Evolutionary conservation across 1,140 invertebrate genomes (phyloP), one percentile per base, ranked within the genome.

Genomic region (Heliothis subflexa): DNA sequence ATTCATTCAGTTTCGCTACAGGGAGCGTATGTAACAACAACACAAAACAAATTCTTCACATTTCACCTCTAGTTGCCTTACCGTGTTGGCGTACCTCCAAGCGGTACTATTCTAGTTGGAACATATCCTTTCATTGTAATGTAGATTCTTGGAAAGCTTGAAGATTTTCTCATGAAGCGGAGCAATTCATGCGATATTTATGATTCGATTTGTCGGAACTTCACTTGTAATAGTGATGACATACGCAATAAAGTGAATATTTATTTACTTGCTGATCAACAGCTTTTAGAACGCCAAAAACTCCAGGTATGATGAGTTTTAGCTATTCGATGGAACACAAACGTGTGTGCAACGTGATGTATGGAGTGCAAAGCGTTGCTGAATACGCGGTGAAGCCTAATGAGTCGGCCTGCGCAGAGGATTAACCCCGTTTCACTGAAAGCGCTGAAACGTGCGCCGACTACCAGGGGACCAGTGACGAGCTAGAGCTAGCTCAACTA

Each of bases 361-460:
- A 62, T 62, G 21, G n/a, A 62, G 14, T 28, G 11, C 14, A 14
- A 33, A 2, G 3, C 40, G 28, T 57, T 57, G 54, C 54, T 21
- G 18, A 57, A 59, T 40, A 28, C 11, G 54, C 54, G 13, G 66
- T 28, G 66, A 70, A 70, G 66, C 61, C 61, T 64, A 62, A 2
- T 49, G 47, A 9, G 18, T 11, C n/a, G 61, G 2, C 21, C 21
- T 7, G 1, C 9, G 16, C 5, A 0, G 64, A 21, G 47, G 66
- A 70, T 70, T 70, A 70, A 49, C 66, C 66, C 21, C 66, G 66
- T 40, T 62, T 40, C 33, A 40, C 9, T 40, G 33, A 9, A 40
- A 59, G 21, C 16, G 18, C 55, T 28, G 21, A 3, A 59, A 25
- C 55, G 55, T 40, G 33, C 61, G 33, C 25, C 5, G 14, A 0